Conservation (phyloP, 2,113 vertebrate genomes). For the Archilochus colubris region DNA sequence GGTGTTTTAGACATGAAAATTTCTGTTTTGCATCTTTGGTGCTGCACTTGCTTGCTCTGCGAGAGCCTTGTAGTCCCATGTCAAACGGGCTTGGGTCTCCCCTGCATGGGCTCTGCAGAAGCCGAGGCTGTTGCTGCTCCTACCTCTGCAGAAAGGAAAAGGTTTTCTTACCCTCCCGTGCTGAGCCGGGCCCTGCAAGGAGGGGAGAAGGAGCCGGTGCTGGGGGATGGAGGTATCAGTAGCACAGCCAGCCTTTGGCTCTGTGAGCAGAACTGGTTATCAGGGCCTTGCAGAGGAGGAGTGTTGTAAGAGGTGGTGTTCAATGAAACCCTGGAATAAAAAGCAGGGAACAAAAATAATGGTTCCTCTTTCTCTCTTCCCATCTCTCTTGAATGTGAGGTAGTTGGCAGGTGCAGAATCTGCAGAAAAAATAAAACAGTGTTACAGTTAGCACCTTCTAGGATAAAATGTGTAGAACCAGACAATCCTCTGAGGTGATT, state of each 20-base stretch:
- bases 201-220: not conserved
- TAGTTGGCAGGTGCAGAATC: not conserved
- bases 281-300: not conserved
- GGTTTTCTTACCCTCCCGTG: not conserved
- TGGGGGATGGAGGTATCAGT: not conserved
- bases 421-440: not conserved
- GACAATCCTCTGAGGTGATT: not conserved
- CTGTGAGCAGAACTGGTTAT: not conserved
- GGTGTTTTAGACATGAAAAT: not conserved
- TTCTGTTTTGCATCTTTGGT: not conserved
- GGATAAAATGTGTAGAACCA: not conserved
- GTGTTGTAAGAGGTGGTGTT: not conserved
- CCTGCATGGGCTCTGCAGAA: accelerated
- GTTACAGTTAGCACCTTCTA: not conserved
- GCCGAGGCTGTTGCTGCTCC: not conserved
- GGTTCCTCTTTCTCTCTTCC: not conserved
- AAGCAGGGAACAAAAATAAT: not conserved
- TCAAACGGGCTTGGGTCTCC: accelerated
- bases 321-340: not conserved
- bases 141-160: not conserved
- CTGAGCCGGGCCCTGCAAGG: not conserved
- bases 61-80: accelerated
- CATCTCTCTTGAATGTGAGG: not conserved
- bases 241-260: not conserved
- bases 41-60: accelerated